A percentile compares a stretch with the other conserved stretches of the same genome.
Evolutionary conservation across 2,113 vertebrate genomes (phyloP).

Genomic region (Melospiza georgiana): DNA sequence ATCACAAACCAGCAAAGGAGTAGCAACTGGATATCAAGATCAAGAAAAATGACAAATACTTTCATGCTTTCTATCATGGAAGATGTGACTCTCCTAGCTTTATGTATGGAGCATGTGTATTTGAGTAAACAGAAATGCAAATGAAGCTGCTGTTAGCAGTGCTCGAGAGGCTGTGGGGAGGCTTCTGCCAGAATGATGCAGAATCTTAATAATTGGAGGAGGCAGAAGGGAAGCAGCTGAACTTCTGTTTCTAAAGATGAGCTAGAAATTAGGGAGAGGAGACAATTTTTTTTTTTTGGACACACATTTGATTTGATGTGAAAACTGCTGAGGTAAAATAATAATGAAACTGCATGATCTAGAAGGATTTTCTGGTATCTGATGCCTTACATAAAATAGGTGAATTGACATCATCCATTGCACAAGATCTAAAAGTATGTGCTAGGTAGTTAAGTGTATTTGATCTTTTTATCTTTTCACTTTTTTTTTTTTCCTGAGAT

Average conservation of each 20-base stretch:
- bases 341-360: background rate
- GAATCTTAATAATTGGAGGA: background rate
- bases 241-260: background rate
- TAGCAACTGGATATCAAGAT: background rate
- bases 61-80: background rate
- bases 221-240: background rate
- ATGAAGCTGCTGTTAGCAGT: background rate
- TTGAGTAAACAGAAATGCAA: background rate
- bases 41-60: background rate
- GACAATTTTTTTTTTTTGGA: background rate
- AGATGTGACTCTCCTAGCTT: background rate
- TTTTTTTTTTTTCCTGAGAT: conserved; percentile 30
- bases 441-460: background rate
- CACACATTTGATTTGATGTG: background rate
- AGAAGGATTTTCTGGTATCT: background rate
- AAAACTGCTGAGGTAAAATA: background rate
- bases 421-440: background rate
- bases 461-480: background rate
- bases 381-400: background rate
- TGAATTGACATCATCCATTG: background rate
- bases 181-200: background rate
- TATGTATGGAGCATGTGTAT: background rate
- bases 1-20: background rate
- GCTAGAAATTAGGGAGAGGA: background rate
- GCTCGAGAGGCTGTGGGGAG: background rate